phyloP scores from a whole-genome alignment of 2,113 vertebrate species.

The Arothron firmamentum region DNA sequence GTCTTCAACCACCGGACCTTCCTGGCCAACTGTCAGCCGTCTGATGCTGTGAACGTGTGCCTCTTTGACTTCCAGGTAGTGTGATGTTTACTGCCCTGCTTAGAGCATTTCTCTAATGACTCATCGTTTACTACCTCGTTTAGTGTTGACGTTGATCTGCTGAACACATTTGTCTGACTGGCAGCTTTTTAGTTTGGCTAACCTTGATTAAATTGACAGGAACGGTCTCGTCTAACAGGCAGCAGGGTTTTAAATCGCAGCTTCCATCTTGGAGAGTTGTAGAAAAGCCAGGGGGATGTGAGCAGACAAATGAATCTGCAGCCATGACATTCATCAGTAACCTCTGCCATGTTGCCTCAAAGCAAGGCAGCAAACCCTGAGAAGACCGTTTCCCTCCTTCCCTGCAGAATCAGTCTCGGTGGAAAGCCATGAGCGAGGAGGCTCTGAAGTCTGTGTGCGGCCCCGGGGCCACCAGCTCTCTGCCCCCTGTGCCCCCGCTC shows the following conservation, averaged over 20 bases:
- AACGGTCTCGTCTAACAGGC: not conserved
- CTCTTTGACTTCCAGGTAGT: conserved; percentile 83
- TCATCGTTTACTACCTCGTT: not conserved
- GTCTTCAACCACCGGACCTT: conserved; percentile 92
- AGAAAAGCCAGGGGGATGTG: not conserved
- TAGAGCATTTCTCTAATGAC: not conserved
- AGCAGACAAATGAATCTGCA: conserved; percentile 8
- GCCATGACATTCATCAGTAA: conserved; percentile 20
- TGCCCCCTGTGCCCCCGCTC: conserved; percentile 84
- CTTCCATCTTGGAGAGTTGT: not conserved
- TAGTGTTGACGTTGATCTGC: not conserved
- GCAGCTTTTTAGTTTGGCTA: not conserved
- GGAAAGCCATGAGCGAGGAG: conserved; percentile 96
- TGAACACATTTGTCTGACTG: too few relatives aligned
- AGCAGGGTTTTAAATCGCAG: not conserved
- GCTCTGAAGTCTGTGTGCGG: conserved; percentile 89
- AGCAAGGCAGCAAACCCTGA: not conserved
- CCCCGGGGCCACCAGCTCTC: conserved; percentile 78
- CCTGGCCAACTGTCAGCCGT: conserved; percentile 91
- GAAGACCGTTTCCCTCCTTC: not conserved
- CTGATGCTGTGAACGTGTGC: conserved; percentile 86
- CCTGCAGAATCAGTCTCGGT: conserved; percentile 81
- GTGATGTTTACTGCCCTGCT: not conserved
- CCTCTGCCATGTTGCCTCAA: conserved; percentile 5
- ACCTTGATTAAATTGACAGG: not conserved